Evolutionary conservation across 2,113 vertebrate genomes (phyloP), one percentile per base, ranked within the genome.

Genomic region (Lamprologus sp.): DNA sequence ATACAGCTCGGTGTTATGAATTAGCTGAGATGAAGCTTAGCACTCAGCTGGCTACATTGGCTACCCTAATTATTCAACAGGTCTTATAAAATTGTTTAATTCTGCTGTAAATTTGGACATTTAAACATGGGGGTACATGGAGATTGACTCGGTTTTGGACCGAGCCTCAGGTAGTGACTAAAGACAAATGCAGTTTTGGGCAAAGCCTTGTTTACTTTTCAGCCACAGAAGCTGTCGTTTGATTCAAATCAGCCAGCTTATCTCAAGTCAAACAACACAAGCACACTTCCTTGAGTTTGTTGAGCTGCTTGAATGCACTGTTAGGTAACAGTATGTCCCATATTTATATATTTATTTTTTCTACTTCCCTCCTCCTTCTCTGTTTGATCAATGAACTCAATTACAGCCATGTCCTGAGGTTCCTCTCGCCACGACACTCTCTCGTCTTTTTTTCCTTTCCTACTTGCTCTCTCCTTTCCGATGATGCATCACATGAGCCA

Each of bases 381-480:
- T 21, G 56, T 95, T 96, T 98, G 97, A 98, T 98, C 97, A 97
- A 97, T 98, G 97, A 97, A 97, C 95, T 97, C 97, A 97, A 97
- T 98, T 98, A 97, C 91, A 58, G 91, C 87, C 94, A 89, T 93
- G 95, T 96, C 97, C 94, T 94, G 77, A 96, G 92, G 95, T 96
- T 92, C 94, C 93, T 95, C 94, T 90, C 85, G n/a, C 91, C 89
- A 80, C 23, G 92, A 88, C 90, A 89, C 88, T 82, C 75, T 92
- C 96, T 95, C 60, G 87, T 94, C 60, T 68, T 92, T 95, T 47
- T 49, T 49, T 12, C 2, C 42, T 75, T 75, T 19, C 93, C 85
- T 31, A 60, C 58, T 19, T 42, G 60, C 86, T 70, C 40, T 84
- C 17, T 45, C 54, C 81, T 58, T 77, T 93, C 96, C 93, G 86